phyloP scores from a whole-genome alignment of 2,797 vertebrate species.

The Sebastes miniatus region DNA sequence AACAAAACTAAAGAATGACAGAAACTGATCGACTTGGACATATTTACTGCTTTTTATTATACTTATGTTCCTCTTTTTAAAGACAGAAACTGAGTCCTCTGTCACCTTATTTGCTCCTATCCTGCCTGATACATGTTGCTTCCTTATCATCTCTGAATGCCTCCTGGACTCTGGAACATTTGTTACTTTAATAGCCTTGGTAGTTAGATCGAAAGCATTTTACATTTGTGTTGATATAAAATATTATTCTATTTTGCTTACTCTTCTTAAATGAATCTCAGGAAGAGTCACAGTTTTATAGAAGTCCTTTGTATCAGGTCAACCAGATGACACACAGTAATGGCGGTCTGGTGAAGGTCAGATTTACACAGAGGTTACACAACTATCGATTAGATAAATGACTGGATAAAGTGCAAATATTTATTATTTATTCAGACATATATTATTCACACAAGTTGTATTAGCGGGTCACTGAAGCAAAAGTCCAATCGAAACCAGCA shows the following conservation, averaged over 20 bases:
- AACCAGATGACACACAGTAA: background rate
- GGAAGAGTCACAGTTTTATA: background rate
- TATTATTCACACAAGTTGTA: background rate
- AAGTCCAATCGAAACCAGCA: background rate
- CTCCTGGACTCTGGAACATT: slow-evolving; percentile 6
- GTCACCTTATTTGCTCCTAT: background rate
- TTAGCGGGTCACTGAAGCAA: background rate
- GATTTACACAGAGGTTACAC: background rate
- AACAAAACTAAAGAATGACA: background rate
- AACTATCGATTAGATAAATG: background rate
- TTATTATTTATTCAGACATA: background rate
- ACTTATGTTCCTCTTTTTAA: background rate
- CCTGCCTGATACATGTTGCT: background rate
- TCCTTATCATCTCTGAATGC: background rate
- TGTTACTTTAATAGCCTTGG: background rate
- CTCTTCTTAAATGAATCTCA: background rate
- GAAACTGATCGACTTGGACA: background rate
- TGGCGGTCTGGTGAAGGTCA: background rate
- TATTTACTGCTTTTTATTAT: background rate
- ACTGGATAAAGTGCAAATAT: background rate
- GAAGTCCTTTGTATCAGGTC: background rate
- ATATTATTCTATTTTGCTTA: background rate
- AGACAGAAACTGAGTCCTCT: background rate
- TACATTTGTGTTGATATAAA: background rate
- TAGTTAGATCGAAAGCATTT: background rate